Base-by-base conservation (phyloP, 2,797 vertebrate genomes). In the Lepidocolaptes lacrymiger region DNA sequence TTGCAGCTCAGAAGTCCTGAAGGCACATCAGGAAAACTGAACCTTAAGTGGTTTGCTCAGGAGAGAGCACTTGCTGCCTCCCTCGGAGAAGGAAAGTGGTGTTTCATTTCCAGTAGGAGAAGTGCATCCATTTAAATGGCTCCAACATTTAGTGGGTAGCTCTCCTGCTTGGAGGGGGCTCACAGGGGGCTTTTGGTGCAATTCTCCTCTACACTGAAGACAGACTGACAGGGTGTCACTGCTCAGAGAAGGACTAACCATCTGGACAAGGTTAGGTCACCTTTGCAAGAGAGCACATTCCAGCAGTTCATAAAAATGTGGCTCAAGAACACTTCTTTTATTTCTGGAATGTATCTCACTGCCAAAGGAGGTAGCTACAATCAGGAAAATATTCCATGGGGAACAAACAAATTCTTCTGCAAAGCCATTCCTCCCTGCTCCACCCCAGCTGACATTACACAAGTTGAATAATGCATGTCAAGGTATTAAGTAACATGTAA, bases 401-500 rank as follows among this genome's bases (percentile, higher is more conserved):
- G 91, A 96, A 39, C 74, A 91, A 93, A 91, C 41, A 78, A 91
- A 93, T 77, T 74, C 77, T 89, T 90, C 64, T 77, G 85, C 62
- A 94, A 81, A 90, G 76, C 79, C 85, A 90, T 91, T 91, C 79
- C 78, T 84, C 91, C 66, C 54, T 68, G 49, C 85, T 93, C 93
- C 95, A 83, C 93, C 91, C 95, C 36, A 3, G 82, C 51, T 89
- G 94, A 91, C 66, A 87, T 95, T 89, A 89, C 91, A 81, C 87
- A 89, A 95, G 69, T 51, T 96, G 92, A 96, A 94, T 97, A 96
- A 96, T 93, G 80, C 79, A 95, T 95, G 66, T 91, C 66, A 86
- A 97, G 91, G 76, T 96, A 94, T 96, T 96, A 96, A 93, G 95
- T 91, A 96, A 96, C 79, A 92, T 49, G 58, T 92, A 94, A 94